phyloP scores from a whole-genome alignment of 2,113 vertebrate genomes.

The Chinchilla lanigera region DNA sequence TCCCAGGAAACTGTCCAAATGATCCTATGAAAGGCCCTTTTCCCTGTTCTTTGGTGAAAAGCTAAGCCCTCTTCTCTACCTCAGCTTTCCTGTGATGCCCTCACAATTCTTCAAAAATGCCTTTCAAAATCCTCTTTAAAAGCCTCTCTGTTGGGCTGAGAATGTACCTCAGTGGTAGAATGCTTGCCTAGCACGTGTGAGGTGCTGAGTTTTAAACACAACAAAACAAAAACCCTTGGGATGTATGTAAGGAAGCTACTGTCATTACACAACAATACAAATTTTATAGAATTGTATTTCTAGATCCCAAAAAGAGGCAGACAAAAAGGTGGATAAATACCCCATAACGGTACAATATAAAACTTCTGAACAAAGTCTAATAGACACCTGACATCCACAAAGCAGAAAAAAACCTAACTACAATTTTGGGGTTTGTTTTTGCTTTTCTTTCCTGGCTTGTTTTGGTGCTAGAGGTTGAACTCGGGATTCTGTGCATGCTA shows the following conservation, averaged over 20 bases:
- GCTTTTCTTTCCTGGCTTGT: background rate
- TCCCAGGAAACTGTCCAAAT: background rate
- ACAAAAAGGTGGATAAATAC: background rate
- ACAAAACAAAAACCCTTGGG: background rate
- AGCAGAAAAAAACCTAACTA: background rate
- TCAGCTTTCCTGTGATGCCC: background rate
- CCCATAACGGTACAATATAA: background rate
- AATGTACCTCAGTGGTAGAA: background rate
- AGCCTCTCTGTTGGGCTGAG: background rate
- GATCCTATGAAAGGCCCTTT: background rate
- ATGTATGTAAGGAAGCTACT: background rate
- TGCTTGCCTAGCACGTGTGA: background rate
- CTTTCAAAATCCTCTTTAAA: slow-evolving; percentile 35
- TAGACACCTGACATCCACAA: background rate
- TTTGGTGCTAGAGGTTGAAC: background rate
- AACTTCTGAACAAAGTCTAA: slow-evolving; percentile 4
- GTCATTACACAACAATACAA: background rate
- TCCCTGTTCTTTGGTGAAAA: background rate
- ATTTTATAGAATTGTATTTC: background rate
- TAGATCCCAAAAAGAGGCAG: background rate
- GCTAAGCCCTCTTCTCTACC: background rate
- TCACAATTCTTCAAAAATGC: background rate
- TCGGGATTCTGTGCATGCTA: background rate
- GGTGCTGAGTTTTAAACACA: background rate
- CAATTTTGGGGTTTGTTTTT: background rate